Conservation (phyloP, 1,140 invertebrate genomes). For the Cyphomyrmex costatus region DNA sequence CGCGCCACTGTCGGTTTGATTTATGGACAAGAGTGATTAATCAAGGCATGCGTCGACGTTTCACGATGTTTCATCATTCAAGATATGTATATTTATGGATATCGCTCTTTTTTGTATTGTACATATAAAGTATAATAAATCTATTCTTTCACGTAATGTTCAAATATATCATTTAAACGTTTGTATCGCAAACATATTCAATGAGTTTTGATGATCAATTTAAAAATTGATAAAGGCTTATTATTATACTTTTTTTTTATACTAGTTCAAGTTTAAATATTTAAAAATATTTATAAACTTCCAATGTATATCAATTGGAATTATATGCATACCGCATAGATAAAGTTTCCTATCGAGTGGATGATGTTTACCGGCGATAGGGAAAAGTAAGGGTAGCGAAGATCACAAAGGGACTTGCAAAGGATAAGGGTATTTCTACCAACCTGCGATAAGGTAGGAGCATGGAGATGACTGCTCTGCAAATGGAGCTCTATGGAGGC, state of each 20-base stretch:
- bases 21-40: slow-evolving; percentile 37
- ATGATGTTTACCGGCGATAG: neutral
- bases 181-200: neutral
- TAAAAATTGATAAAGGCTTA: neutral
- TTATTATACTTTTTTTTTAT: neutral
- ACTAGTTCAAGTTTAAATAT: neutral
- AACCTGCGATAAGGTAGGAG: slow-evolving; percentile 92
- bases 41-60: slow-evolving; percentile 17
- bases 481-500: slow-evolving; percentile 90
- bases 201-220: neutral
- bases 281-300: neutral
- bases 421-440: slow-evolving; percentile 46
- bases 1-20: slow-evolving; percentile 73
- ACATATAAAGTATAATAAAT: neutral
- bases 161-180: neutral
- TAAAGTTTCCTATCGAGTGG: neutral
- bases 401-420: neutral
- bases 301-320: neutral
- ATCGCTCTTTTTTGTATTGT: slow-evolving; percentile 1
- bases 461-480: slow-evolving; percentile 91
- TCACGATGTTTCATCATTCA: slow-evolving; percentile 47
- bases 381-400: neutral
- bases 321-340: neutral
- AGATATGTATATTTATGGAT: slow-evolving; percentile 66
- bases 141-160: slow-evolving; percentile 21